Evolutionary conservation across 2,113 vertebrate species (phyloP), one percentile per base, ranked within the genome.

Genomic region (Odobenus rosmarus): DNA sequence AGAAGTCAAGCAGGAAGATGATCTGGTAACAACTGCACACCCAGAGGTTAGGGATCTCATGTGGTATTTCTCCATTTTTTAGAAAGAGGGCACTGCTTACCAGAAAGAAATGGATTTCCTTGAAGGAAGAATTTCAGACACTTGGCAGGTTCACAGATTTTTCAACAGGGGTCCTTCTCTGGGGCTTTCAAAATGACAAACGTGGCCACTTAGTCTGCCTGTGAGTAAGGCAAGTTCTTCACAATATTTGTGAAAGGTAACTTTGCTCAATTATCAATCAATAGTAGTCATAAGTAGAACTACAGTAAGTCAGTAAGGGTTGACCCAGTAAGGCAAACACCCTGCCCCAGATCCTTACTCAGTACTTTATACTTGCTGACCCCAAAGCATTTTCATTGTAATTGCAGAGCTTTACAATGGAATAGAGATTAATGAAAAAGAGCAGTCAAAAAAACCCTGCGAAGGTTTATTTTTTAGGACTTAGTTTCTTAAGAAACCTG

Each of bases 21-120:
- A 64, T 86, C 69, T 62, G 71, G 61, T 59, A 83, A 72, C 39
- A 26, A 64, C 10, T 33, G n/a, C 77, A 93, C 28, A 82, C 55
- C 39, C 64, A 92, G 59, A n/a, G 87, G 72, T 69, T 42, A 80
- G 74, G 62, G n/a, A 88, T 90, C 71, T 64, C 76, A 16, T 3
- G n/a, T 96, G 76, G 95, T 83, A 98, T 57, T 97, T 98, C 98
- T 88, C 33, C 86, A 55, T 42, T 59, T 91, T 95, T 93, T 82
- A 98, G 97, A 95, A 93, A 97, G 96, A 96, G 97, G 95, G 97
- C 97, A 96, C 95, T 98, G 93, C 96, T 97, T 92, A 96, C 88
- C 86, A 89, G 55, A 81, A 77, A 88, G 28, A 96, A 94, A 89
- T 33, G 31, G 67, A 82, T 86, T 97, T 89, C 67, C 51, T 92